Percentiles rank a stretch among this genome's conserved stretches.
Evolutionary conservation across 2,797 vertebrate species (phyloP).

Genomic region (Pseudomugil gertrudae): DNA sequence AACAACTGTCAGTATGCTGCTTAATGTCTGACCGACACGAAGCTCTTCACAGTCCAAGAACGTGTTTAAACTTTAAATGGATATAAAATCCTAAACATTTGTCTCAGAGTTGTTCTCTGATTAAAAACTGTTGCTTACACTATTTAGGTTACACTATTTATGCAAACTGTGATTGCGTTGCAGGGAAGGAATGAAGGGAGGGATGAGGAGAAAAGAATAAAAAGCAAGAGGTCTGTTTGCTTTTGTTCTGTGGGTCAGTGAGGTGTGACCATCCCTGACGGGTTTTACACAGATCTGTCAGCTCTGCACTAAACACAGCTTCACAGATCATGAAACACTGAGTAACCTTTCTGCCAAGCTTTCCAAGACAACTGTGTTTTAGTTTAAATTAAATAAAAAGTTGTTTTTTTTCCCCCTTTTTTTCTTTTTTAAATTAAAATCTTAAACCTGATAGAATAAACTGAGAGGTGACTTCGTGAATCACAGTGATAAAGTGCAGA

Average conservation of each 20-base stretch:
- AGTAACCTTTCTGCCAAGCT: neutral
- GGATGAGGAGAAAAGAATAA: neutral
- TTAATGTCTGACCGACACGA: conserved; percentile 45
- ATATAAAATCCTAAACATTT: neutral
- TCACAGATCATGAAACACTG: neutral
- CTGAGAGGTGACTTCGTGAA: neutral
- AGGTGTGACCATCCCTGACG: conserved; percentile 25
- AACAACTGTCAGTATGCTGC: conserved; percentile 44
- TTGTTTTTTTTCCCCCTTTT: neutral
- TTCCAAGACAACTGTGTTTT: neutral
- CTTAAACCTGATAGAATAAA: neutral
- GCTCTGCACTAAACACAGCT: conserved; percentile 16
- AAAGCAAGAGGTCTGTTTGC: conserved; percentile 13
- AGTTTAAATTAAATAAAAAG: neutral
- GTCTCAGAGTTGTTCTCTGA: neutral
- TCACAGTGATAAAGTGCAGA: neutral
- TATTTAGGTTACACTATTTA: too few species aligned
- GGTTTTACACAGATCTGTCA: conserved; percentile 29
- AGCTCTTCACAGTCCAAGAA: conserved; percentile 24
- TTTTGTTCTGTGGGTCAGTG: conserved; percentile 15
- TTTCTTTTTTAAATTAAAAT: neutral
- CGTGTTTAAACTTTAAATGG: conserved; percentile 63
- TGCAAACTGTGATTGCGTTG: too few species aligned
- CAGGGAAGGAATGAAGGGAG: neutral
- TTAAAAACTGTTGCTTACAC: neutral